Percentiles rank a stretch among this genome's conserved stretches.
Evolutionary conservation across 2,797 vertebrate species (phyloP).

Genomic region (Poecilia picta): DNA sequence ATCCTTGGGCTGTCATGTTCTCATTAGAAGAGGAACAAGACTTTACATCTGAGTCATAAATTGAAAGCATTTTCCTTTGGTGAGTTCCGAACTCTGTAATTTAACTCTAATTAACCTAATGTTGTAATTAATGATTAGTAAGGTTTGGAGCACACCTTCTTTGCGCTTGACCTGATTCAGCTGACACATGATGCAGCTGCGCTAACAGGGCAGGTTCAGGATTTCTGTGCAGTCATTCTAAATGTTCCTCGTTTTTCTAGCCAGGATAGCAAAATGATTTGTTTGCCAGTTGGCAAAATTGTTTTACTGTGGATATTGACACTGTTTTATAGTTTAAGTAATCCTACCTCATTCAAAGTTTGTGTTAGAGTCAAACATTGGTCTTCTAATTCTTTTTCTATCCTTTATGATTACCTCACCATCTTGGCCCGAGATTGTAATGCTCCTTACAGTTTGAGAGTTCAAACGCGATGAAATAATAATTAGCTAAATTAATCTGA

Average conservation of each 20-base stretch:
- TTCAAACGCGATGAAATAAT: not conserved
- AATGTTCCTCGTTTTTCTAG: no score
- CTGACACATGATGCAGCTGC: conserved; percentile 19
- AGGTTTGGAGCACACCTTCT: conserved; percentile 40
- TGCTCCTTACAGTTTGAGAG: not conserved
- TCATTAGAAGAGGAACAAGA: not conserved
- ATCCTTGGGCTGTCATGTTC: not conserved
- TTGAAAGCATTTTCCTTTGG: not conserved
- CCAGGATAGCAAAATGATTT: not conserved
- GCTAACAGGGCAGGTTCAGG: conserved; percentile 3
- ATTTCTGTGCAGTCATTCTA: not conserved
- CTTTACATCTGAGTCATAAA: not conserved
- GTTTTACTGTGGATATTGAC: not conserved
- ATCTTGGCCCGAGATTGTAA: not conserved
- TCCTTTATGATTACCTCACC: not conserved
- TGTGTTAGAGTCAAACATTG: not conserved
- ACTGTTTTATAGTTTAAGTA: not conserved
- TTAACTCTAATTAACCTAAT: conserved; percentile 33
- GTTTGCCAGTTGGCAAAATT: not conserved
- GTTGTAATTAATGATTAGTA: conserved; percentile 29
- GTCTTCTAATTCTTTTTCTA: not conserved
- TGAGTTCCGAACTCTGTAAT: not conserved
- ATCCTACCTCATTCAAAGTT: not conserved
- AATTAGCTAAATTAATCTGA: not conserved
- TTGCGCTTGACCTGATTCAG: conserved; percentile 16